Base-by-base conservation (phyloP, 2,113 vertebrate genomes). In the Mobula birostris region DNA sequence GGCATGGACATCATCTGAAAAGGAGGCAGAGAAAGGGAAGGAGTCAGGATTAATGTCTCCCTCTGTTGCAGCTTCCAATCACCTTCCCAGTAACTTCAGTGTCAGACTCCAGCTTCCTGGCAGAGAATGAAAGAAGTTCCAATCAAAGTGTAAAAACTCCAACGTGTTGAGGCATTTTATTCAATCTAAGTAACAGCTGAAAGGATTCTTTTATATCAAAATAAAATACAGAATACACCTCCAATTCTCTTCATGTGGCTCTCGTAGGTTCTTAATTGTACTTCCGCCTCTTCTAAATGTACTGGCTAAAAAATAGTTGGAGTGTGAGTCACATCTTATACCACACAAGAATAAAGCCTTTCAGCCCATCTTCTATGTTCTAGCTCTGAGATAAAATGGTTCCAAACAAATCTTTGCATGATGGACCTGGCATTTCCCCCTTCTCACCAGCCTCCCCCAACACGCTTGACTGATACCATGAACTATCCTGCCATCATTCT, bases 61-160 rank as follows among this genome's bases (percentile, higher is more conserved):
- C 48, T 48, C 48, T 48, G 48, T 85, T 2, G 0, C 48, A 7
- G 82, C 95, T 95, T 68, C 85, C 93, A 91, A 95, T 94, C 95
- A 95, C 58, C 70, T 66, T 78, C 72, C 95, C 95, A 27, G 95
- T 95, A 96, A 94, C 95, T 95, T 76, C 95, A 94, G 70, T 95
- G 96, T 77, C 95, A 48, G 48, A 91, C 63, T 94, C 94, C 32
- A 96, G 95, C 94, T 95, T 95, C 94, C 95, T 95, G 94, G 24
- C 36, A 87, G 77, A 94, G 68, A 74, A 94, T 56, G 19, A 90
- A 56, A 0, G 24, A 17, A 70, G 29, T 83, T 40, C 17, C 79
- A 11, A 85, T 66, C n/a, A 70, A 14, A 56, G 40, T 9, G 19
- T 80, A 40, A 7, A 14, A 85, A 85, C 48, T 27, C 24, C 2